Percentiles rank a stretch among this genome's conserved stretches.
phyloP scores from a whole-genome alignment of 1,140 invertebrate genomes.

The Radopholus similis region DNA sequence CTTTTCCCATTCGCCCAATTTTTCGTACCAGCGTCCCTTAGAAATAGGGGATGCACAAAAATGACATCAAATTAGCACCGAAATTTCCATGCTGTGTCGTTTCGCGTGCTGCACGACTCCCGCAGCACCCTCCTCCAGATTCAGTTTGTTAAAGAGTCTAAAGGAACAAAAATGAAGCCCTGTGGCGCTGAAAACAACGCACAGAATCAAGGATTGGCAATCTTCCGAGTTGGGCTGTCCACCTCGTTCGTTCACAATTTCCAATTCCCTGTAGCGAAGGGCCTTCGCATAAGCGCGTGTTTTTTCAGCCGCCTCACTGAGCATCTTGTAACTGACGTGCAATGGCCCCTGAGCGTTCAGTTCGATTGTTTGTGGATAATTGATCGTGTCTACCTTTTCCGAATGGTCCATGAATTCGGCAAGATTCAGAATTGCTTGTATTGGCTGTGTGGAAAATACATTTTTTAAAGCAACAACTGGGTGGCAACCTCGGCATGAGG shows the following conservation, averaged over 20 bases:
- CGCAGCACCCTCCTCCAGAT: slow-evolving; percentile 93
- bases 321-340: slow-evolving; percentile 77
- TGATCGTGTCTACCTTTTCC: slow-evolving; percentile 69
- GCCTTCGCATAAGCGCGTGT: slow-evolving; percentile 85
- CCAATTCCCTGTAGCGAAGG: slow-evolving; percentile 95
- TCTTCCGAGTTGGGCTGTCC: slow-evolving; percentile 71
- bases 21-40: slow-evolving; percentile 96
- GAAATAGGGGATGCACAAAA: slow-evolving; percentile 62
- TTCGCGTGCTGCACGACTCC: slow-evolving; percentile 84
- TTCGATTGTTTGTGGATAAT: background rate
- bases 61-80: slow-evolving; percentile 29
- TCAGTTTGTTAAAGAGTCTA: slow-evolving; percentile 73
- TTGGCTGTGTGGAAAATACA: too few species aligned
- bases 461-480: too few species aligned
- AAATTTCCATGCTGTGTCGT: slow-evolving; percentile 63
- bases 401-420: slow-evolving; percentile 99
- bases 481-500: slow-evolving; percentile 92
- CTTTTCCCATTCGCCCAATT: slow-evolving; percentile 95
- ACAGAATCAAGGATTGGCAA: slow-evolving; percentile 49
- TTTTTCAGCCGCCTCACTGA: slow-evolving; percentile 66
- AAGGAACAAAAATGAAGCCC: background rate
- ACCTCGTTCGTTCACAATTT: slow-evolving; percentile 78
- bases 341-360: slow-evolving; percentile 71
- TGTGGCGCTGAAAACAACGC: slow-evolving; percentile 9
- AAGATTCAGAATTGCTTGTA: slow-evolving; percentile 91